These are phyloP conservation scores for Semnopithecus entellus DNA, from an alignment of 2,113 vertebrate genomes.

Conservation along the genomic window DNA sequence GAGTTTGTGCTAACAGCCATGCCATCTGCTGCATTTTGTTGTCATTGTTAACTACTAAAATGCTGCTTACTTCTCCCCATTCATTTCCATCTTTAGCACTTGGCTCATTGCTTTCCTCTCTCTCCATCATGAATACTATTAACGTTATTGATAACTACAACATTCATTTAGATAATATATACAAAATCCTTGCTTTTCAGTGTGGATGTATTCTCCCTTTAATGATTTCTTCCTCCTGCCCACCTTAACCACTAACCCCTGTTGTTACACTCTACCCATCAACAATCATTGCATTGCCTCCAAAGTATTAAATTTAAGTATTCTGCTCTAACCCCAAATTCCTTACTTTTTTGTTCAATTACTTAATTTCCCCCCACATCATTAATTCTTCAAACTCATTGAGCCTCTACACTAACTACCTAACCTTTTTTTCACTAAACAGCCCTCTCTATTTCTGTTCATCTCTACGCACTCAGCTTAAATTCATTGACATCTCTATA, in stretches of 20 bases:
- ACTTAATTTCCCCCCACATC: neutral
- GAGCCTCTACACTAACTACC: neutral
- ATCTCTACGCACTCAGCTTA: neutral
- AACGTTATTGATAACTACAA: neutral
- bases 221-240: neutral
- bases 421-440: neutral
- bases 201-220: neutral
- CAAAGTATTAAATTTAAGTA: constrained; percentile 5
- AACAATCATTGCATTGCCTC: neutral
- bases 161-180: neutral
- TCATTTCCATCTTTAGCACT: neutral
- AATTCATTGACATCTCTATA: neutral
- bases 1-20: neutral
- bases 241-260: neutral
- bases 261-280: neutral
- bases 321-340: neutral
- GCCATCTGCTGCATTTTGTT: neutral
- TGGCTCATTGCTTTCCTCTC: neutral
- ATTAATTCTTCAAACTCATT: constrained; percentile 37
- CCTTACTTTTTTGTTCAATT: neutral
- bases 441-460: neutral
- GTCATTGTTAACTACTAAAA: neutral
- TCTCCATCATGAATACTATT: neutral
- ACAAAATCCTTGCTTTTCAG: neutral
- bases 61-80: neutral